Conservation (phyloP, 2,113 vertebrate species). For the Hystrix cristata region DNA sequence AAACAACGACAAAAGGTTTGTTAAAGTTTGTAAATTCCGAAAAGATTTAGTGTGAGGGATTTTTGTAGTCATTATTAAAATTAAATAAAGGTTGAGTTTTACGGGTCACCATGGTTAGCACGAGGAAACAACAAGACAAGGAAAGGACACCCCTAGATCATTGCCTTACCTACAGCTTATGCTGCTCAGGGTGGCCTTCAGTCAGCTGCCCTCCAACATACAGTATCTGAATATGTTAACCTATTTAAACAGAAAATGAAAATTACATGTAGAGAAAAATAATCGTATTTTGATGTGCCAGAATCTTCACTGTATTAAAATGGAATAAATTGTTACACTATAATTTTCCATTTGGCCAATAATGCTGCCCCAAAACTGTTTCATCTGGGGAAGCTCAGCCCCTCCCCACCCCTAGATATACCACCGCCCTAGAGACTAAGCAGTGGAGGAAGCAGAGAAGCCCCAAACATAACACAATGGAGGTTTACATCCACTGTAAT, state of each 20-base stretch:
- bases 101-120: background rate
- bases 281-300: background rate
- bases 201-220: background rate
- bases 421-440: background rate
- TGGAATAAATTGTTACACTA: background rate
- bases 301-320: background rate
- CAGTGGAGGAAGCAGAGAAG: background rate
- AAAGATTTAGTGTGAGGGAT: background rate
- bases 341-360: background rate
- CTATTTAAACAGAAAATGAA: background rate
- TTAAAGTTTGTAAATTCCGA: background rate
- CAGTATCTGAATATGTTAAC: background rate
- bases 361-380: background rate
- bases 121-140: background rate
- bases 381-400: background rate
- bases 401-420: background rate
- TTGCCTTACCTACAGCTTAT: background rate
- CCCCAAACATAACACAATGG: accelerated
- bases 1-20: background rate
- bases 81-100: background rate
- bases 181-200: background rate
- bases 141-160: background rate
- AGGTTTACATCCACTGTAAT: background rate
- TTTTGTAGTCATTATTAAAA: background rate
- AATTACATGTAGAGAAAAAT: background rate